Evolutionary conservation across 2,797 vertebrate species (phyloP).

Genomic region (Erithacus rubecula): DNA sequence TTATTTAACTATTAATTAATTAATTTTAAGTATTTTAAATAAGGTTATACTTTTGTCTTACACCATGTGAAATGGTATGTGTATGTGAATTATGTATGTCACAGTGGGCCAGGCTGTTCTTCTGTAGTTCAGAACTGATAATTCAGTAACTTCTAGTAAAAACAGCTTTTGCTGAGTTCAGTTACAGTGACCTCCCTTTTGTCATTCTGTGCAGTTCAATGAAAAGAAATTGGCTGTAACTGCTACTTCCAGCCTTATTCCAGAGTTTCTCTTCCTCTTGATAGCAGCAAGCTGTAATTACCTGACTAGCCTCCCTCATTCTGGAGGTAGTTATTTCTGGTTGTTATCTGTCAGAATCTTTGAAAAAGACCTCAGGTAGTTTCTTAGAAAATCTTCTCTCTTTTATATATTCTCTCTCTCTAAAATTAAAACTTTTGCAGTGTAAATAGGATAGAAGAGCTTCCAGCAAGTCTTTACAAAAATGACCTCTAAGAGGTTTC

Average conservation of each 20-base stretch:
- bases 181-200: not conserved
- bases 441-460: not conserved
- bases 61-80: fast-evolving
- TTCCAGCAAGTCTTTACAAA: not conserved
- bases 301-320: not conserved
- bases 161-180: not conserved
- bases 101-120: not conserved
- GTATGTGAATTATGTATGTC: not conserved
- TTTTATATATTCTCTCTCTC: not conserved
- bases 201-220: not conserved
- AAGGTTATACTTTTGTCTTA: not conserved
- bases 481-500: not conserved
- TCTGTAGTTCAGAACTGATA: not conserved
- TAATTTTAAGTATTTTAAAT: not conserved
- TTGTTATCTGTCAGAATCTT: not conserved
- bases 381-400: not conserved
- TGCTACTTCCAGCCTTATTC: not conserved
- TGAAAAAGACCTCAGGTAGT: not conserved
- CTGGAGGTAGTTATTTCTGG: not conserved
- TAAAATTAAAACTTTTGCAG: not conserved
- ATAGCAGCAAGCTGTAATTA: not conserved
- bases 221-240: not conserved
- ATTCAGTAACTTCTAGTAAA: not conserved
- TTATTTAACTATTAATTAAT: too few species aligned
- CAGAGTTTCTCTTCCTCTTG: not conserved